Conservation (phyloP, 2,888 invertebrate genomes). For the Sthenelais limicola region DNA sequence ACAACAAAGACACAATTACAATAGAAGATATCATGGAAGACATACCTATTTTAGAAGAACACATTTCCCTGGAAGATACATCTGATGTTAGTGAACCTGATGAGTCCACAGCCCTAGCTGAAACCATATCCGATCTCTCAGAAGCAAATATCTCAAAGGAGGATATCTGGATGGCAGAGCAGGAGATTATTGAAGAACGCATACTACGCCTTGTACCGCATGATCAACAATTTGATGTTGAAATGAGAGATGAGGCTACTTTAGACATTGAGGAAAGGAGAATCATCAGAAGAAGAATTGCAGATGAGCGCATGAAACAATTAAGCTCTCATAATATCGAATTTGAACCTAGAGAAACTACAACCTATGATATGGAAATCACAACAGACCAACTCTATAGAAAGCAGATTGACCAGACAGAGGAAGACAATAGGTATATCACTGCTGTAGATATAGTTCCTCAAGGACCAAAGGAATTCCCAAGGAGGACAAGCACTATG, state of each 20-base stretch:
- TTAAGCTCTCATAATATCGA: too few species aligned
- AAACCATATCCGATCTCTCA: slow-evolving; percentile 8
- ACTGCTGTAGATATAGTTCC: slow-evolving; percentile 23
- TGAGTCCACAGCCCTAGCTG: background rate
- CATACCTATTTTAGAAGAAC: background rate
- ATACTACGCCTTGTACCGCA: slow-evolving; percentile 22
- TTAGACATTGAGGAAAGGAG: slow-evolving; percentile 13
- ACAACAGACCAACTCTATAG: too few species aligned
- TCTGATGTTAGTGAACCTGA: slow-evolving; percentile 37
- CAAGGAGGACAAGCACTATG: background rate
- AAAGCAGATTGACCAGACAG: too few species aligned
- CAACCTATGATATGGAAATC: too few species aligned
- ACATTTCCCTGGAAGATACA: slow-evolving; percentile 2
- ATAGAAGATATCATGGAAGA: too few species aligned
- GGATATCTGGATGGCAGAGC: slow-evolving; percentile 32
- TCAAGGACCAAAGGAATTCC: background rate
- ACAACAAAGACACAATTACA: too few species aligned
- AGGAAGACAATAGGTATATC: slow-evolving; percentile 13
- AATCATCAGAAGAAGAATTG: background rate
- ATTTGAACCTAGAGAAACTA: too few species aligned
- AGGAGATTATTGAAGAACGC: slow-evolving; percentile 30
- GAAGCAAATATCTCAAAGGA: slow-evolving; percentile 8
- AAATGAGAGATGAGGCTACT: slow-evolving; percentile 12
- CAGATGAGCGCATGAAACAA: too few species aligned
- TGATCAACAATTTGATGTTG: slow-evolving; percentile 15